Base-by-base conservation (phyloP, 1,140 invertebrate species). In the Atta colombica region DNA sequence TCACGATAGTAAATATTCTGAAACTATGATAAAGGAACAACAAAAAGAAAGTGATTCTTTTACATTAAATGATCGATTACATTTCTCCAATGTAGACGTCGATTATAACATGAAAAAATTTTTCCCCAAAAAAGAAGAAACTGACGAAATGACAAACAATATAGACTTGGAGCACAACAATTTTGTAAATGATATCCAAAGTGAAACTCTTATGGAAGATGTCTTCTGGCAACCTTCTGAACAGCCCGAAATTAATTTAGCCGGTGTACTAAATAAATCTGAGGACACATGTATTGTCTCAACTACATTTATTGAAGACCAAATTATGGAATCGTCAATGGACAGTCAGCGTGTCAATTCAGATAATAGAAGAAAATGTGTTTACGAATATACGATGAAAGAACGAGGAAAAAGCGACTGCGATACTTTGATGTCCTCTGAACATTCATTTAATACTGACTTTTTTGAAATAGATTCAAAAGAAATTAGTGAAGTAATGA, bases 111-210 rank as follows among this genome's bases (percentile, higher is more conserved):
- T 35, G 61, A 78, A 78, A 31, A 78, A 18, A 12, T 10, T 45
- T 45, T 78, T 65, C 6, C 77, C 45, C 18, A 78, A 78, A 45
- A 45, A 45, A n/a, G 58, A 77, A 49, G 28, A 66, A 16, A 60
- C 77, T n/a, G 21, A n/a, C 14, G 53, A 74, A 14, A 51, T 45
- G n/a, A 63, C 55, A 12, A 78, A 81, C 18, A 18, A 53, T 18
- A 8, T 89, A 10, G 78, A 90, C 18, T 87, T 87, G 35, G 91
- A 91, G 39, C 87, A 87, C 16, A 66, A 87, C 18, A 66, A 78
- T 65, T 89, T 90, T 12, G 69, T 87, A 14, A 88, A 92, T 21
- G 92, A 86, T 39, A 68, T 68, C n/a, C 77, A 80, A 35, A 91
- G 89, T 25, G 71, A 91, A 39, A 84, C 88, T 31, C 80, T 90